These are phyloP conservation scores for Salmo trutta DNA, from an alignment of 2,797 vertebrate genomes.

Conservation along the genomic window DNA sequence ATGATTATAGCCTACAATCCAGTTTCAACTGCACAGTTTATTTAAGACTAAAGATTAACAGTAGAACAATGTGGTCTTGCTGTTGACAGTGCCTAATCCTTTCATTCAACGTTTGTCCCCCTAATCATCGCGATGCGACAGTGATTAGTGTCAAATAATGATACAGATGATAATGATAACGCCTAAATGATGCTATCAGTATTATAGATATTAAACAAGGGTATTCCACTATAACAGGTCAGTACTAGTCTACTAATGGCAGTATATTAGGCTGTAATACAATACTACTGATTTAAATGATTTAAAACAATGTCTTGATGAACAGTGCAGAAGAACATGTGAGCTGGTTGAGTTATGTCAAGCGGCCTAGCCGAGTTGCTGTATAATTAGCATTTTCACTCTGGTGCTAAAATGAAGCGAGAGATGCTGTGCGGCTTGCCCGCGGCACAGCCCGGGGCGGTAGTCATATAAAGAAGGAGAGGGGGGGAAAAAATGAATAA, in stretches of 20 bases:
- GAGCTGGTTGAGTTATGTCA: conserved; percentile 50
- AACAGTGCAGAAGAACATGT: conserved; percentile 46
- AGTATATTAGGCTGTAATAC: background rate
- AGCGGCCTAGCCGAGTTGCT: conserved; percentile 45
- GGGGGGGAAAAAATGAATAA: conserved; percentile 65
- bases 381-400: conserved; percentile 85
- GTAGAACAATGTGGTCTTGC: background rate
- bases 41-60: background rate
- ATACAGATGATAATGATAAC: background rate
- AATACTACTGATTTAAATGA: conserved; percentile 26
- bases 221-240: background rate
- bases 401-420: conserved; percentile 78
- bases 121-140: background rate
- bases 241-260: background rate
- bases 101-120: background rate
- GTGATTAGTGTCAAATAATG: conserved; percentile 1
- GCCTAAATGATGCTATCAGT: background rate
- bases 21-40: background rate
- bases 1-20: background rate
- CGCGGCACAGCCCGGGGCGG: conserved; percentile 81
- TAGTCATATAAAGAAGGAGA: conserved; percentile 79
- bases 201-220: background rate
- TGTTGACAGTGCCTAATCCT: background rate
- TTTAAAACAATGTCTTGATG: conserved; percentile 18
- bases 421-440: conserved; percentile 75